Conservation (phyloP, 1,140 invertebrate species). For the Cyclina sinensis region DNA sequence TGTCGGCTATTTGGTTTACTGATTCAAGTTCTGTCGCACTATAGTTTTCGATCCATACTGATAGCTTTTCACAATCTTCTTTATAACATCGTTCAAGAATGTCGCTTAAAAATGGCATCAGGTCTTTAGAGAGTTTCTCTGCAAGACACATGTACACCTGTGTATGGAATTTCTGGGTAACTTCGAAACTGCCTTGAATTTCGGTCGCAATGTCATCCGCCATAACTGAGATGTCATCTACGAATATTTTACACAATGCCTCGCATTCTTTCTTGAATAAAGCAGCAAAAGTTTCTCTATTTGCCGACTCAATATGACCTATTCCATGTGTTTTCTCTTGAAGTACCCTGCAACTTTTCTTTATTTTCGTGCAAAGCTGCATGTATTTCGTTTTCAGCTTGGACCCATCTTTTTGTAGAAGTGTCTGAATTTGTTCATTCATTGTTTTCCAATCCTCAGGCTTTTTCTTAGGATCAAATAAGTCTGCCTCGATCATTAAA, state of each 20-base stretch:
- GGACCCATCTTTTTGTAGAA: not conserved
- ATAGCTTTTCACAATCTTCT: not conserved
- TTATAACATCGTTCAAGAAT: slow-evolving; percentile 11
- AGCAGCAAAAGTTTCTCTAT: not conserved
- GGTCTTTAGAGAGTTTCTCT: not conserved
- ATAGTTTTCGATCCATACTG: not conserved
- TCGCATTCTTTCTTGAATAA: slow-evolving; percentile 12
- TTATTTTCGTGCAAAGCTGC: slow-evolving; percentile 34
- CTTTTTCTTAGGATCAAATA: slow-evolving; percentile 9
- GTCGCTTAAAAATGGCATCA: slow-evolving; percentile 23
- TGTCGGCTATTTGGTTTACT: not conserved
- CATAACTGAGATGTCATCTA: not conserved
- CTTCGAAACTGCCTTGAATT: not conserved
- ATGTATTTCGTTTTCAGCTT: not conserved
- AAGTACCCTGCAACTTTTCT: not conserved
- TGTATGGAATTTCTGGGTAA: not conserved
- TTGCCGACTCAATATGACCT: too few species aligned
- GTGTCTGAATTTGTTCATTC: slow-evolving; percentile 18
- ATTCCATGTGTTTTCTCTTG: not conserved
- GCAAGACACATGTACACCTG: slow-evolving; percentile 37
- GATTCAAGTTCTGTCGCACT: not conserved
- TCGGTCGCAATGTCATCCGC: not conserved
- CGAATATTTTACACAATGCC: not conserved
- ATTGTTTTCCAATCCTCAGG: slow-evolving; percentile 32
- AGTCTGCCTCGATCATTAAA: slow-evolving; percentile 30